Base-by-base conservation (phyloP, 2,888 invertebrate species). In the Rotaria sp. region DNA sequence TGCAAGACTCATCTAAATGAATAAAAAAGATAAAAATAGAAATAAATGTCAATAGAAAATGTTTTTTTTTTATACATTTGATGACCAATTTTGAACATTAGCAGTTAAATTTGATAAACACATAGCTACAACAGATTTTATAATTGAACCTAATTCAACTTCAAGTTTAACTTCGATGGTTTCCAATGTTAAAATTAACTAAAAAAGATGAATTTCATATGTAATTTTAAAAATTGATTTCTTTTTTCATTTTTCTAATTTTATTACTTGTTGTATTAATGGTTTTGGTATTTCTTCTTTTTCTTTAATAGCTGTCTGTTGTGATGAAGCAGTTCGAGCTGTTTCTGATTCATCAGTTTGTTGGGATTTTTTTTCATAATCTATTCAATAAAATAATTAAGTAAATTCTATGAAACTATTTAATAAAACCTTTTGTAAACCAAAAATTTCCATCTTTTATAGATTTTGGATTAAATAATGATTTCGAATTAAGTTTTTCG, bases 361-460 rank as follows among this genome's bases (percentile, higher is more conserved):
- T 90, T 94, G 93, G 85, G 93, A 93, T 45, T 88, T 87, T 8
- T 57, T 7, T 24, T 57, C 57, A n/a, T n/a, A 4, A 57, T n/a
- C 57, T n/a, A n/a, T n/a, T n/a, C n/a, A n/a, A n/a, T n/a, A n/a
- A n/a, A n/a, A n/a, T n/a, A n/a, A n/a, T n/a, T 57, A 57, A 26
- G 1, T 26, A n/a, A 57, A 57, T 7, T 10, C 24, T 7, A 26
- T 7, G n/a, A 26, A n/a, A 57, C 0, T 1, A n/a, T 26, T 48
- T 35, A 13, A 15, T 13, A 21, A 0, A 21, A 74, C 74, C 74
- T 35, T 74, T 38, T 88, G 87, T 84, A 88, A 90, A 97, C 96
- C 96, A 96, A 91, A 94, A 95, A 52, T 94, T 93, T 86, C 92
- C 92, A 3, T 94, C 94, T 30, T 92, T 92, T 89, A 94, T 94